Evolutionary conservation across 2,113 vertebrate species (phyloP), one percentile per base, ranked within the genome.

Genomic region (Tapirus terrestris): DNA sequence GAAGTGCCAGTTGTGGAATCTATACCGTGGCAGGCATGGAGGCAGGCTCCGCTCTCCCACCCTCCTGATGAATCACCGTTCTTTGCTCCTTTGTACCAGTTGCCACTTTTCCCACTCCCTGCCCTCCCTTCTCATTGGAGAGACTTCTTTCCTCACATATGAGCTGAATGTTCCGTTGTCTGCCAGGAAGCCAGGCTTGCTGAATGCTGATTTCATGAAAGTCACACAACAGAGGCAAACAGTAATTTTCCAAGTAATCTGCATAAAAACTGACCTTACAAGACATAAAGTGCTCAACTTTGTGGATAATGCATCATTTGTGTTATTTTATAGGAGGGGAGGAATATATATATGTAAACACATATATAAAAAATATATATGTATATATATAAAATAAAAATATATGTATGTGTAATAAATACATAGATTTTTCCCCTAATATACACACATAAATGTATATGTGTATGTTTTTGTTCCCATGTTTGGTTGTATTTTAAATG

Each of bases 141-240:
- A 94, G 89, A 60, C 95, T 93, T 97, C 92, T 93, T 33, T 51
- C 80, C 80, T 98, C 97, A 96, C 96, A 80, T 97, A 45, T 72
- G 94, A 98, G 60, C 97, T 98, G 97, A 99, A 98, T 99, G 98
- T 98, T 96, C 87, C 21, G 2, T 98, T 99, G 97, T 98, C 97
- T 98, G 75, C 51, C 85, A 93, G 97, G 98, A 98, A 98, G 84
- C 84, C 97, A 97, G 94, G 77, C 87, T 92, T 91, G 73, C 94
- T 99, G 98, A 98, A 97, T 98, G 97, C 97, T 97, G 89, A 96
- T 97, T 98, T 98, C 97, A 97, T 96, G 96, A 87, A 98, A 98
- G 95, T 95, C 56, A 63, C 94, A 98, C 94, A 98, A 96, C 93
- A 98, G 91, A 97, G 80, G 90, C 67, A 76, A 97, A 97, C 48